A percentile compares a stretch with the other conserved stretches of the same genome.
Evolutionary conservation across 1,140 invertebrate genomes (phyloP).

Genomic region (Papilio polyxenes): DNA sequence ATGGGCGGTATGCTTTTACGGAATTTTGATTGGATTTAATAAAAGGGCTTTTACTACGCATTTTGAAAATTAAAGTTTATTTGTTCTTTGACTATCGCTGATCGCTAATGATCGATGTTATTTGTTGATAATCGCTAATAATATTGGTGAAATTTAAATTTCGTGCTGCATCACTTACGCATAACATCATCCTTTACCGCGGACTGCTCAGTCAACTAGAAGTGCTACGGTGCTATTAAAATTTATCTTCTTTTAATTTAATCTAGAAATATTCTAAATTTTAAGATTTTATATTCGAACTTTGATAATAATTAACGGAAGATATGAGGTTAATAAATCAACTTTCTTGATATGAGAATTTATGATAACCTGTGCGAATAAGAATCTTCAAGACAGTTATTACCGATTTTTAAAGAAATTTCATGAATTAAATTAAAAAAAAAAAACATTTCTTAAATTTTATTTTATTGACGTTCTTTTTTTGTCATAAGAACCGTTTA

Average conservation of each 20-base stretch:
- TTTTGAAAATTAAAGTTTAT: constrained; percentile 50
- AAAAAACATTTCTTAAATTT: too few relatives aligned
- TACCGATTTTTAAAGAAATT: too few relatives aligned
- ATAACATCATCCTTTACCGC: constrained; percentile 29
- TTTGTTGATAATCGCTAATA: constrained; percentile 29
- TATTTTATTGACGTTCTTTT: too few relatives aligned
- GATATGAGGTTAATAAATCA: too few relatives aligned
- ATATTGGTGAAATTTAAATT: constrained; percentile 43
- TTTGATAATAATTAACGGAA: too few relatives aligned
- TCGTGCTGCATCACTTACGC: constrained; percentile 25
- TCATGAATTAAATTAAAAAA: too few relatives aligned
- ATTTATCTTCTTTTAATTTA: not conserved
- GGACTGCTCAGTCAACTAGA: not conserved
- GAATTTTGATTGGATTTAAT: constrained; percentile 72
- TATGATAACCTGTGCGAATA: too few relatives aligned
- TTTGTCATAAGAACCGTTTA: too few relatives aligned
- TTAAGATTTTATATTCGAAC: too few relatives aligned
- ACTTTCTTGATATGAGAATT: too few relatives aligned
- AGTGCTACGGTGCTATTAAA: not conserved
- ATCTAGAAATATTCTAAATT: too few relatives aligned
- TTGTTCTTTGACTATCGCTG: constrained; percentile 43
- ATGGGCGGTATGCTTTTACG: constrained; percentile 58
- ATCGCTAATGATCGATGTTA: constrained; percentile 35
- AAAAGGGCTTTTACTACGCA: constrained; percentile 53
- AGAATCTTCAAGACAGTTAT: too few relatives aligned